These are phyloP conservation scores for Streblospio benedicti DNA, from an alignment of 1,140 invertebrate genomes.

Conservation along the genomic window DNA sequence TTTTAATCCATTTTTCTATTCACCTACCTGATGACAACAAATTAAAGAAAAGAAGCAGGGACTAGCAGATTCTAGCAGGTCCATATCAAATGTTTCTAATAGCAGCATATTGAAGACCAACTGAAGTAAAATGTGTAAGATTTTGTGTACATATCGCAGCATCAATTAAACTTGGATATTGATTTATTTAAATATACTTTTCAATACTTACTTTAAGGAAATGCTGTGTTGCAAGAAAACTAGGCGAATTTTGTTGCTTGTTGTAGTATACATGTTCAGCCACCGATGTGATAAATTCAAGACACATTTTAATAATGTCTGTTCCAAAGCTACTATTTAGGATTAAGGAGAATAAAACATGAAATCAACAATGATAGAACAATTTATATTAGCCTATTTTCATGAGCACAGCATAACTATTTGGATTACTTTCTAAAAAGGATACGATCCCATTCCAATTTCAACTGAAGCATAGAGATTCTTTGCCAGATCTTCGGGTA, in stretches of 20 bases:
- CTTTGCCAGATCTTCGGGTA: slow-evolving; percentile 55
- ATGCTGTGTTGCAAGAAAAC: slow-evolving; percentile 53
- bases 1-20: not conserved
- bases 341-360: slow-evolving; percentile 22
- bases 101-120: slow-evolving; percentile 60
- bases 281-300: slow-evolving; percentile 58
- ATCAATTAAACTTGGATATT: slow-evolving; percentile 1
- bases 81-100: slow-evolving; percentile 59
- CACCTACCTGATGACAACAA: slow-evolving; percentile 57
- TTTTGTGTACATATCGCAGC: no score
- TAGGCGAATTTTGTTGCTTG: slow-evolving; percentile 39
- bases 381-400: no score
- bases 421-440: slow-evolving; percentile 22
- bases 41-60: slow-evolving; percentile 61
- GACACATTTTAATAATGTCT: slow-evolving; percentile 57
- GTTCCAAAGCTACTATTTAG: slow-evolving; percentile 50
- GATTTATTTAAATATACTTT: no score
- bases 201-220: slow-evolving; percentile 65
- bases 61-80: slow-evolving; percentile 56
- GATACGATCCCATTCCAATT: slow-evolving; percentile 56
- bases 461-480: slow-evolving; percentile 58
- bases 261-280: slow-evolving; percentile 47
- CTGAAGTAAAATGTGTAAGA: slow-evolving; percentile 49
- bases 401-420: no score
- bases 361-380: no score